These are phyloP conservation scores for Tachysurus vachellii DNA, from an alignment of 2,113 vertebrate species.

Conservation along the genomic window DNA sequence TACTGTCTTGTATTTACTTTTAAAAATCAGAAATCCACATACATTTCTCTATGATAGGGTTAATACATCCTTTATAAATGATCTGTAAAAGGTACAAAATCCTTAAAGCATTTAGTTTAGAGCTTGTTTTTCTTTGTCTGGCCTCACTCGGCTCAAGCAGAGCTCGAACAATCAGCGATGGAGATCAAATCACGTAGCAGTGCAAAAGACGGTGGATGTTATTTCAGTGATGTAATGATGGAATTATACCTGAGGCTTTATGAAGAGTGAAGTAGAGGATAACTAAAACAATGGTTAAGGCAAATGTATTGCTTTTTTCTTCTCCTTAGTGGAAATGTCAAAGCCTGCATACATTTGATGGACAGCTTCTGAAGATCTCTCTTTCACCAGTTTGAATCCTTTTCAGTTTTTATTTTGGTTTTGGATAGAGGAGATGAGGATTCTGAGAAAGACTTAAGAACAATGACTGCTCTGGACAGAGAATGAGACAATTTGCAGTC, in stretches of 20 bases:
- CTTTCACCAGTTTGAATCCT: conserved; percentile 46
- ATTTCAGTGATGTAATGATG: conserved; percentile 66
- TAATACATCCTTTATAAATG: conserved; percentile 18
- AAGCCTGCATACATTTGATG: conserved; percentile 46
- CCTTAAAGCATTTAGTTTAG: conserved; percentile 8
- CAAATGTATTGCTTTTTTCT: conserved; percentile 12
- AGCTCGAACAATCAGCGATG: conserved; percentile 53
- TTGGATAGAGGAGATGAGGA: conserved; percentile 38
- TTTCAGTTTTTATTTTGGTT: conserved; percentile 51
- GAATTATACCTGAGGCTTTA: conserved; percentile 28
- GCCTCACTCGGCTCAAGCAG: conserved; percentile 47
- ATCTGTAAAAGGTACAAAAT: conserved; percentile 14
- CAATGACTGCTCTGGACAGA: neutral
- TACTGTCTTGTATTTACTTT: neutral
- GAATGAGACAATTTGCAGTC: neutral
- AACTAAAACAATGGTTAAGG: neutral
- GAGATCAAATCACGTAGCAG: conserved; percentile 58
- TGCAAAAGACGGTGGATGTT: conserved; percentile 59
- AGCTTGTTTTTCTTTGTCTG: conserved; percentile 45
- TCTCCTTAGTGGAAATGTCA: neutral
- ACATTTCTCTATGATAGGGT: neutral
- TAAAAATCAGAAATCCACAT: neutral
- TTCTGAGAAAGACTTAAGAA: neutral
- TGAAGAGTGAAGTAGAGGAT: conserved; percentile 26
- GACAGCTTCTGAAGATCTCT: conserved; percentile 12